Conservation (phyloP, 2,113 vertebrate species). For the Pseudorhombus dupliciocellatus region DNA sequence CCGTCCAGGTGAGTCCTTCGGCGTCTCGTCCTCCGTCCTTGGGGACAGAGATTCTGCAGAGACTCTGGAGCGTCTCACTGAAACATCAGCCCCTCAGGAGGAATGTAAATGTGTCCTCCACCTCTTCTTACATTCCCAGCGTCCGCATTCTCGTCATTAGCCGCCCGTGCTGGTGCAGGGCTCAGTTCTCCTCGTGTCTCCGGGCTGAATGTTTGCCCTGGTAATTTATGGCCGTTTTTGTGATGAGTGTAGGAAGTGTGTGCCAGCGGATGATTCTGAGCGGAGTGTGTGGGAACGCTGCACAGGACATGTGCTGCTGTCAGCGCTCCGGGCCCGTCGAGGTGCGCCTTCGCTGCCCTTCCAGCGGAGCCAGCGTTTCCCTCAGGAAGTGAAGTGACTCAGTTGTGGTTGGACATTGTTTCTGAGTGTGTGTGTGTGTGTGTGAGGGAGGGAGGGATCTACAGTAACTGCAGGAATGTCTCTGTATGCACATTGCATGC, state of each 20-base stretch:
- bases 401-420: constrained; percentile 75
- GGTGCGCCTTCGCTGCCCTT: constrained; percentile 64
- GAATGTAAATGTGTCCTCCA: no score
- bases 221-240: background rate
- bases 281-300: constrained; percentile 36
- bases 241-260: constrained; percentile 2
- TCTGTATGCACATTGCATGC: constrained; percentile 21
- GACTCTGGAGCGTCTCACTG: no score
- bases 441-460: background rate
- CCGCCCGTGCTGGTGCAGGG: no score
- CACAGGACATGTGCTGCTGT: constrained; percentile 61
- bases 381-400: constrained; percentile 78
- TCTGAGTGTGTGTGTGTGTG: constrained; percentile 30
- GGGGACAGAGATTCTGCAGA: no score
- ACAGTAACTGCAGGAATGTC: constrained; percentile 10
- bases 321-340: constrained; percentile 59
- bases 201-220: background rate
- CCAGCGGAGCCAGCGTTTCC: constrained; percentile 71
- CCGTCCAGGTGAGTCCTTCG: no score
- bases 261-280: constrained; percentile 40
- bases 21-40: no score
- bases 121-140: no score
- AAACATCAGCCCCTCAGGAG: no score
- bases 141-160: no score
- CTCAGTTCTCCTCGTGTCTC: background rate